These are phyloP conservation scores for Galemys pyrenaicus DNA, from an alignment of 2,113 vertebrate species.

Conservation along the genomic window DNA sequence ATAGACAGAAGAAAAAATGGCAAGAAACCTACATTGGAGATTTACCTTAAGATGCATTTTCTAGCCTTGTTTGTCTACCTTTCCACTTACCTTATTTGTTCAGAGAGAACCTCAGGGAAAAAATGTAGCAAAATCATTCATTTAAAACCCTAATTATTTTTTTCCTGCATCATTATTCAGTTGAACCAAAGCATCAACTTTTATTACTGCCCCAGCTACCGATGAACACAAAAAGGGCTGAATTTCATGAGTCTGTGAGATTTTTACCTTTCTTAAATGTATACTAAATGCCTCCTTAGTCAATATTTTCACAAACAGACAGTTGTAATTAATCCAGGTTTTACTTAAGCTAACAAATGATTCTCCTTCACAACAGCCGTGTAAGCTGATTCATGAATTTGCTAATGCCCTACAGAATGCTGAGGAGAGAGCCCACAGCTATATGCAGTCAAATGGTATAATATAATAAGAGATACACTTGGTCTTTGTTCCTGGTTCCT, in stretches of 20 bases:
- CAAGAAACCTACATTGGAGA: background rate
- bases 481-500: background rate
- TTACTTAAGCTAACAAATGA: constrained; percentile 36
- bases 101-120: background rate
- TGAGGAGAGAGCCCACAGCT: background rate
- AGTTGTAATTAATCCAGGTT: constrained; percentile 53
- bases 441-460: background rate
- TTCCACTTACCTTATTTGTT: background rate
- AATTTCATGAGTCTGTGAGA: constrained; percentile 33
- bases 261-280: constrained; percentile 46
- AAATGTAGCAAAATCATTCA: background rate
- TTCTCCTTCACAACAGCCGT: background rate
- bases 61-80: background rate
- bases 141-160: background rate
- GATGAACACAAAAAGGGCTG: background rate
- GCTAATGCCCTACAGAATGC: background rate
- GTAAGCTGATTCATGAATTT: background rate
- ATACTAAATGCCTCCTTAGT: background rate
- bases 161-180: background rate
- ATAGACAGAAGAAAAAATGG: background rate
- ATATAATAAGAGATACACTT: background rate
- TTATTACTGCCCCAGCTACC: background rate
- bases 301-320: constrained; percentile 61
- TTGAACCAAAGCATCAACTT: background rate
- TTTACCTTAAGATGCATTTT: background rate